Conservation (phyloP, 2,113 vertebrate genomes). For the Eolophus roseicapilla region DNA sequence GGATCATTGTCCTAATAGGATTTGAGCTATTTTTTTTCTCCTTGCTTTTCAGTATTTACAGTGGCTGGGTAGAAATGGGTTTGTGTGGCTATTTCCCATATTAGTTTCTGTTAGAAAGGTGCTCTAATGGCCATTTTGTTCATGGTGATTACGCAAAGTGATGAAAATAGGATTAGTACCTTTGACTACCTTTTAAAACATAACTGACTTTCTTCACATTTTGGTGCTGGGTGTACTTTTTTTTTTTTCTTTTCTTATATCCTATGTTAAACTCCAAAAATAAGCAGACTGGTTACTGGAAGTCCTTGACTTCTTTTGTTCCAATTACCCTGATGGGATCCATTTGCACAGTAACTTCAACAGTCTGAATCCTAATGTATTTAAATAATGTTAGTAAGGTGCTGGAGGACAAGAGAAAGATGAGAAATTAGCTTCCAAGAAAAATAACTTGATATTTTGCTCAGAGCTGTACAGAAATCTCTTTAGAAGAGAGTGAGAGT, state of each 20-base stretch:
- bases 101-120: conserved; percentile 11
- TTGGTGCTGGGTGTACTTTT: background rate
- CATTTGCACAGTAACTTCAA: background rate
- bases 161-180: conserved; percentile 43
- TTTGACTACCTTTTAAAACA: conserved; percentile 12
- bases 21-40: background rate
- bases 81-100: background rate
- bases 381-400: background rate
- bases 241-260: background rate
- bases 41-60: conserved; percentile 20
- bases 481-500: background rate
- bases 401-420: background rate
- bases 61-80: background rate
- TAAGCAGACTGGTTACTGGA: background rate
- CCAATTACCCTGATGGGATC: background rate
- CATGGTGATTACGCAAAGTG: background rate
- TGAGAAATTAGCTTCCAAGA: background rate
- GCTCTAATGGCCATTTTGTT: conserved; percentile 21
- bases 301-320: background rate
- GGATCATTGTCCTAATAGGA: conserved; percentile 43
- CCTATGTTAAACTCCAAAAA: background rate
- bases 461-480: background rate
- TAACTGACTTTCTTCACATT: background rate
- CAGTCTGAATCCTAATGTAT: background rate
- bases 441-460: background rate